Percentiles rank a stretch among this genome's conserved stretches.
Evolutionary conservation across 2,113 vertebrate genomes (phyloP).

Genomic region (Brienomyrus longianalis): DNA sequence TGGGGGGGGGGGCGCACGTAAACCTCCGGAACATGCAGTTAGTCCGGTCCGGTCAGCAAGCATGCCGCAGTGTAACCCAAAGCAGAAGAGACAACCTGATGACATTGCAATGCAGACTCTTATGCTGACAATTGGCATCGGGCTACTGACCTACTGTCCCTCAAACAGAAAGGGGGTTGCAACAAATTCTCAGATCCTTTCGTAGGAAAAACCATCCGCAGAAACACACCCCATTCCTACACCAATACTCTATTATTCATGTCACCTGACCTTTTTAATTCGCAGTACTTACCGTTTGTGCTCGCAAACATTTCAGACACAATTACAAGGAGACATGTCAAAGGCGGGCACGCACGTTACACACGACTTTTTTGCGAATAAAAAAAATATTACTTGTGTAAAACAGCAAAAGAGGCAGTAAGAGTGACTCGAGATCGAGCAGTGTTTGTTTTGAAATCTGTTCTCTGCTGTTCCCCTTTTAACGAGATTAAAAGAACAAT

Average conservation of each 20-base stretch:
- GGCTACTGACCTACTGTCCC: background rate
- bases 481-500: background rate
- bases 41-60: background rate
- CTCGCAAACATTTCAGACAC: background rate
- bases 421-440: background rate
- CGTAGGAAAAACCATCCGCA: background rate
- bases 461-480: background rate
- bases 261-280: background rate
- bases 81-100: background rate
- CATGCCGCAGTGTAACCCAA: background rate
- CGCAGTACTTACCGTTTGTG: background rate
- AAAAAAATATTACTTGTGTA: background rate
- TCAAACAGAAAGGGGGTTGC: background rate
- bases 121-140: background rate
- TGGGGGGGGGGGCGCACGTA: background rate
- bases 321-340: background rate
- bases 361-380: background rate
- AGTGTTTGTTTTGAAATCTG: background rate
- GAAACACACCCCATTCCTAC: background rate
- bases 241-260: background rate
- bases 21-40: background rate
- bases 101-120: background rate
- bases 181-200: background rate
- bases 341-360: background rate
- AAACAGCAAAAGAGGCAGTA: background rate